Base-by-base conservation (phyloP, 2,113 vertebrate genomes). In the Brevimyrus niger region DNA sequence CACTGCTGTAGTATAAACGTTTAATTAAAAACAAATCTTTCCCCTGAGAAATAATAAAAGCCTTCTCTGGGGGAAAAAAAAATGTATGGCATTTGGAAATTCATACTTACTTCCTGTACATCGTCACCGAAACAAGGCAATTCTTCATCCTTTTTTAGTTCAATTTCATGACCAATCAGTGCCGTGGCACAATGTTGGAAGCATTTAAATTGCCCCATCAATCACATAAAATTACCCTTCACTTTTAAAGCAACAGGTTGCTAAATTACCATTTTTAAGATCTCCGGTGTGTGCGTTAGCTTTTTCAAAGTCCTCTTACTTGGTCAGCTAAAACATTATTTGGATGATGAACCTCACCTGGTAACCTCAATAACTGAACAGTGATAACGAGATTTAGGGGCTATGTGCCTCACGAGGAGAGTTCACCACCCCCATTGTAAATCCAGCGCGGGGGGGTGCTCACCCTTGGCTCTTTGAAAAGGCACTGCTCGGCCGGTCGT, bases 1-100 rank as follows among this genome's bases (percentile, higher is more conserved):
- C 44, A 86, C 9, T 80, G 38, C 17, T 27, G 47, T 6, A 89
- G 27, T 44, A 84, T 53, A 82, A 65, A 42, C 35, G 55, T 84
- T 44, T 80, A 35, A 88, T 47, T 48, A 90, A 84, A 86, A 61
- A 87, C 53, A 47, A 38, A 87, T 88, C 76, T n/a, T 92, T 90
- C 89, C 89, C 88, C 88, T 90, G 87, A 88, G 86, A 91, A 90
- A 35, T 23, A 88, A 69, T 47, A 80, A 88, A 88, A 47, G 61
- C 65, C 69, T 69, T 31, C 58, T 73, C 11, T 7, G 3, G 3
- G 85, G n/a, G 31, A 58, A 35, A 35, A 87, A 51, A 51, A 80
- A 80, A 13, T 65, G 47, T 84, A 51, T 86, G 27, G 58, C 61
- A 88, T 76, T 38, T 76, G 31, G 35, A 31, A 17, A 76, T 35